A percentile compares a stretch with the other conserved stretches of the same genome.
phyloP scores from a whole-genome alignment of 2,113 vertebrate species.

The Albula glossodonta region DNA sequence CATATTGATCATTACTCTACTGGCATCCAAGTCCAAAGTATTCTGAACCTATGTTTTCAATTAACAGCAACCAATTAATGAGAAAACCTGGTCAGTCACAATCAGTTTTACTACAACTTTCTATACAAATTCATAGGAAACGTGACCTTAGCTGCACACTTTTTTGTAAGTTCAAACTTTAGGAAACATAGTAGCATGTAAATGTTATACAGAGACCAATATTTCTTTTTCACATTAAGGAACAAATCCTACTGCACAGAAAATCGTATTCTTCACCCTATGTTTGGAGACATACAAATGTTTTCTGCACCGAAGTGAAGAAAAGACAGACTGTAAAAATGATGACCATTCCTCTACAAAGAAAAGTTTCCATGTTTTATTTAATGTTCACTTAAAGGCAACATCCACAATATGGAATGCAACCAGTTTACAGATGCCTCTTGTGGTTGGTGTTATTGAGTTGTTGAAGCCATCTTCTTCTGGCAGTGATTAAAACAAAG shows the following conservation, averaged over 20 bases:
- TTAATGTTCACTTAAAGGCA: background rate
- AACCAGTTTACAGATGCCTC: background rate
- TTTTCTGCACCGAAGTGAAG: background rate
- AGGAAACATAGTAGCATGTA: no score
- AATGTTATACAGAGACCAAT: no score
- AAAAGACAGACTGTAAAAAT: background rate
- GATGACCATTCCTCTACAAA: background rate
- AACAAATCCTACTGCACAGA: no score
- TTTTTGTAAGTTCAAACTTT: no score
- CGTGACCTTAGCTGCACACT: background rate
- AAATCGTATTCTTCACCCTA: background rate
- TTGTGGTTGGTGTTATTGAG: background rate
- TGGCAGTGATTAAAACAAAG: conserved; percentile 17
- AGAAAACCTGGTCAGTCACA: no score
- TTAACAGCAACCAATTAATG: background rate
- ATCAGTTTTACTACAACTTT: no score
- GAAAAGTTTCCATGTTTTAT: background rate
- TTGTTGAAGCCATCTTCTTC: background rate
- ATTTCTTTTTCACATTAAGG: no score
- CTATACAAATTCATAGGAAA: background rate
- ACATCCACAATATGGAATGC: background rate
- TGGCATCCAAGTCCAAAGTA: background rate
- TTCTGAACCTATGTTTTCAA: background rate
- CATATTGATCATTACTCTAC: background rate
- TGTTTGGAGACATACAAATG: background rate